Evolutionary conservation across 2,113 vertebrate species (phyloP), one percentile per base, ranked within the genome.

Genomic region (Etheostoma cragini): DNA sequence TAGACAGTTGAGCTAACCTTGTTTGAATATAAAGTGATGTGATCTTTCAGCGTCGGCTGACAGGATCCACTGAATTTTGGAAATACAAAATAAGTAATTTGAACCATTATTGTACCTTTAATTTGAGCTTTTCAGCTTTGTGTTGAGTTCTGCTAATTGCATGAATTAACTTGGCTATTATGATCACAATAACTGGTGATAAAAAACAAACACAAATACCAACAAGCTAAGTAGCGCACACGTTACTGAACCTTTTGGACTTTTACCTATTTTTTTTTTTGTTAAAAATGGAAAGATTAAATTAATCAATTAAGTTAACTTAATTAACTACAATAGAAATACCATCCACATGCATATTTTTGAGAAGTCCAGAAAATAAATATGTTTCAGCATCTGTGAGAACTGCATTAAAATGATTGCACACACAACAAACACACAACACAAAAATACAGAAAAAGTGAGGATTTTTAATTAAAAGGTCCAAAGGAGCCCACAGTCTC

Each of bases 401-500:
- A 79, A 30, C 5, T 14, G 35, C 35, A 58, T 64, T 53, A 47
- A 52, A 64, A 50, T 76, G 53, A 72, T 57, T 58, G 17, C 45
- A 58, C 17, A 75, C 22, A 58, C 62, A n/a, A 45, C 54, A 56
- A 68, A 49, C 22, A 57, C 16, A 76, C 38, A 35, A 52, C 2
- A 45, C 30, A 79, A 30, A 73, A 8, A 68, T 1, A 60, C 11
- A 70, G 10, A 64, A 14, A 76, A 56, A 85, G 80, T 76, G 80
- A 81, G 67, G 79, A 84, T 79, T 84, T 90, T 92, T 93, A 88
- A 93, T 92, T 90, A 81, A 77, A 80, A 88, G 81, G 82, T 88
- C 84, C 87, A 86, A 80, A 82, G 80, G 80, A 88, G 78, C 71
- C 76, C 89, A 87, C 87, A 91, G 88, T 90, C 80, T 84, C 86